Conservation (phyloP, 2,113 vertebrate genomes). For the Sebastes fasciatus region DNA sequence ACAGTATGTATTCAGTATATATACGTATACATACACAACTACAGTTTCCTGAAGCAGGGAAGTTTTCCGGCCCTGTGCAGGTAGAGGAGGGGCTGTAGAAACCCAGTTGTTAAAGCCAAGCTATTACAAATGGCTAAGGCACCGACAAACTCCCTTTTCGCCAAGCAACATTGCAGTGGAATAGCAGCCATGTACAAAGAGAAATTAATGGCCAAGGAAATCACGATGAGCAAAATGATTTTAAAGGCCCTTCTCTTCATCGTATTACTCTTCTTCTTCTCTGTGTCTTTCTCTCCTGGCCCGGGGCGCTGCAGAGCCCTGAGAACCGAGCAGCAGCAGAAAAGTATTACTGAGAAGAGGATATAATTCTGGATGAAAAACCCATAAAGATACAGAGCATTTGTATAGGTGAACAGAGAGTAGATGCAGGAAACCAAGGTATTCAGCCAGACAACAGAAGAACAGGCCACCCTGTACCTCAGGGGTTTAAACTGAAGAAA, state of each 20-base stretch:
- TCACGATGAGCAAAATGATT: slow-evolving; percentile 3
- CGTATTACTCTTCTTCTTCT: slow-evolving; percentile 8
- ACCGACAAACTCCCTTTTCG: accelerated
- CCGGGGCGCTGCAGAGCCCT: slow-evolving; percentile 16
- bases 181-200: background rate
- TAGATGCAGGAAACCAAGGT: slow-evolving; percentile 18
- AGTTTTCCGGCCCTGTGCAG: slow-evolving; percentile 5
- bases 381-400: background rate
- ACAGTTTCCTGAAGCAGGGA: background rate
- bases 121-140: background rate
- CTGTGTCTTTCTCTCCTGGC: slow-evolving; percentile 26
- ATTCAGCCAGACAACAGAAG: slow-evolving; percentile 7
- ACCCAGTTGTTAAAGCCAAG: background rate
- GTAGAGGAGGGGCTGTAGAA: slow-evolving; percentile 30
- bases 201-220: slow-evolving; percentile 11
- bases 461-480: slow-evolving; percentile 42
- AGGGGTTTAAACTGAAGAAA: slow-evolving; percentile 44
- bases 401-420: background rate
- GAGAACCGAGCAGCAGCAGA: slow-evolving; percentile 48
- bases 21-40: background rate
- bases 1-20: background rate
- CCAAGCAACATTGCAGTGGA: slow-evolving; percentile 16
- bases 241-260: slow-evolving; percentile 38
- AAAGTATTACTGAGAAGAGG: slow-evolving; percentile 14
- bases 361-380: slow-evolving; percentile 1